Conservation (phyloP, 37 sponge, comb jelly and placozoan genomes). For the Cladorhizidae sp. region DNA sequence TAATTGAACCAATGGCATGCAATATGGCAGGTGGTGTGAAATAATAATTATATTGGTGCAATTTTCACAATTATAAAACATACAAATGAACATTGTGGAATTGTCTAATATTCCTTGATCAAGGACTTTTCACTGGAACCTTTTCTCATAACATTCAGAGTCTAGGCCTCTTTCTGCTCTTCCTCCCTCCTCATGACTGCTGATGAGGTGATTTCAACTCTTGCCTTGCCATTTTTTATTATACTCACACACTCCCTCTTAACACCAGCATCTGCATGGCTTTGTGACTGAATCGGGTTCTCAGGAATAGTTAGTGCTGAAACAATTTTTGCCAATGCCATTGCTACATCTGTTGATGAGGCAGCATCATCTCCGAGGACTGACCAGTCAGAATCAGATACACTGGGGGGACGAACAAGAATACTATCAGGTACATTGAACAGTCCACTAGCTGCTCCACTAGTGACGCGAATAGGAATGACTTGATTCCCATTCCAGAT, state of each 20-base stretch:
- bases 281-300: background rate
- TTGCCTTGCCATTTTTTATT: too few relatives aligned
- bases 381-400: conserved; percentile 70
- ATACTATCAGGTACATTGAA: conserved; percentile 66
- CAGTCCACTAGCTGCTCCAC: conserved; percentile 84
- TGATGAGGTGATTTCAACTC: too few relatives aligned
- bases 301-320: conserved; percentile 3
- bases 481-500: conserved; percentile 80
- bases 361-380: conserved; percentile 50
- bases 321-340: conserved; percentile 53
- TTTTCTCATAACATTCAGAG: background rate
- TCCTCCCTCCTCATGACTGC: too few relatives aligned
- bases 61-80: background rate
- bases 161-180: background rate
- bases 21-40: too few relatives aligned
- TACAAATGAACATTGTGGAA: background rate
- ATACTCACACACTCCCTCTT: too few relatives aligned
- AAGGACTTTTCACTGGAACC: background rate
- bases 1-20: too few relatives aligned
- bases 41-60: too few relatives aligned
- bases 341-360: conserved; percentile 41
- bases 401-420: conserved; percentile 49
- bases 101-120: background rate
- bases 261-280: background rate
- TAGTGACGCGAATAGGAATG: conserved; percentile 75